A percentile compares a stretch with the other conserved stretches of the same genome.
phyloP scores from a whole-genome alignment of 1,140 invertebrate species.

The Sycobia sp. region DNA sequence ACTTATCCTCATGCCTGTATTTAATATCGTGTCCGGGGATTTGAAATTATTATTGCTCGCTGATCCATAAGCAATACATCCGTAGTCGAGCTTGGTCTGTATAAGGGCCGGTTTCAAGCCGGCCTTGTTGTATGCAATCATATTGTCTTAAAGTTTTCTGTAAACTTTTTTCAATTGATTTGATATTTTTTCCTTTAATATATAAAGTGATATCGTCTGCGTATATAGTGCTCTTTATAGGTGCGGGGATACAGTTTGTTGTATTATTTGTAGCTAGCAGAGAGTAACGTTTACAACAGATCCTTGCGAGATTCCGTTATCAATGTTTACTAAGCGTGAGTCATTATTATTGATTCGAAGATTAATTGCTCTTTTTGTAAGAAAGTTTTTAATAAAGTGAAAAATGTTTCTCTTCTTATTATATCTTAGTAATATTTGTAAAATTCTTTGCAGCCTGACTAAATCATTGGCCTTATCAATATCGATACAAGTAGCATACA shows the following conservation, averaged over 20 bases:
- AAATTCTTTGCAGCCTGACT: conserved; percentile 16
- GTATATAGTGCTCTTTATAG: neutral
- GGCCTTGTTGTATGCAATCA: neutral
- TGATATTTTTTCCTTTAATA: neutral
- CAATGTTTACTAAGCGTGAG: neutral
- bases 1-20: neutral
- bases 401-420: conserved; percentile 30
- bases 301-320: conserved; percentile 2
- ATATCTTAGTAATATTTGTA: conserved; percentile 15
- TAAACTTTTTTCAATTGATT: neutral
- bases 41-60: neutral
- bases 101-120: no score
- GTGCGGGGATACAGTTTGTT: neutral
- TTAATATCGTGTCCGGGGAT: neutral
- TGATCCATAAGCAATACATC: neutral
- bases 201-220: neutral
- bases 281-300: neutral
- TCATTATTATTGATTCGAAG: neutral
- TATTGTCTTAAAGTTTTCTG: neutral
- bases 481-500: conserved; percentile 34
- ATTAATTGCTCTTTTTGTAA: conserved; percentile 19
- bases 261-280: neutral
- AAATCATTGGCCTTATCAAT: conserved; percentile 42
- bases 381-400: conserved; percentile 29
- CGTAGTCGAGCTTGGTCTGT: conserved; percentile 1